phyloP scores from a whole-genome alignment of 2,888 invertebrate genomes.

The Leuctra nigra region DNA sequence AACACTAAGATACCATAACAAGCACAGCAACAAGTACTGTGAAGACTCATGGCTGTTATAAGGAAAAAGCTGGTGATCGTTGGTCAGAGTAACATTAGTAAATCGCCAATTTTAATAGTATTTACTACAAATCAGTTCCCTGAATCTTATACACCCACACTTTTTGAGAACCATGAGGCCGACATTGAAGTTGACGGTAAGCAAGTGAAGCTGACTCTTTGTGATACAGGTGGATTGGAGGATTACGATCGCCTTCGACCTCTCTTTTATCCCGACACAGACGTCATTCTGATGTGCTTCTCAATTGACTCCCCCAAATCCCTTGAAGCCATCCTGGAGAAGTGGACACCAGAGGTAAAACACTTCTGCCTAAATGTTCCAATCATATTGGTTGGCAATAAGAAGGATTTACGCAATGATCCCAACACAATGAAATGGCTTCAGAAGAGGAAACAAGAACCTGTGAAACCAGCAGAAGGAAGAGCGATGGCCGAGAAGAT shows the following conservation, averaged over 20 bases:
- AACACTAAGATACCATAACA: no score
- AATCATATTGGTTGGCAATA: constrained; percentile 56
- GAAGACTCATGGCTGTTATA: constrained; percentile 27
- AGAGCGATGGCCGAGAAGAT: constrained; percentile 98
- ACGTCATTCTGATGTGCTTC: constrained; percentile 58
- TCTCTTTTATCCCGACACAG: constrained; percentile 53
- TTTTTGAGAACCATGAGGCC: constrained; percentile 59
- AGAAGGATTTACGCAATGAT: constrained; percentile 84
- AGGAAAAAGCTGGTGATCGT: constrained; percentile 28
- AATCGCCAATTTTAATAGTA: constrained; percentile 52
- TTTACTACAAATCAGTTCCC: constrained; percentile 57
- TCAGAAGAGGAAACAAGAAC: constrained; percentile 97
- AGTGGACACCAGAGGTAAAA: constrained; percentile 55
- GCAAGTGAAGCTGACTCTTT: constrained; percentile 43
- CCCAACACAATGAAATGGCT: constrained; percentile 90
- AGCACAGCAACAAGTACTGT: no score
- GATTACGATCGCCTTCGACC: constrained; percentile 50
- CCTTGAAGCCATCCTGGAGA: constrained; percentile 55
- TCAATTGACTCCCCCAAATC: constrained; percentile 55
- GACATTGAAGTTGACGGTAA: constrained; percentile 56
- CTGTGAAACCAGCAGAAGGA: constrained; percentile 95
- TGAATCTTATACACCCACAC: constrained; percentile 56
- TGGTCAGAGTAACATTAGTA: constrained; percentile 53
- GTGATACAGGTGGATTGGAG: constrained; percentile 53
- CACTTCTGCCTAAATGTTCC: constrained; percentile 58